Evolutionary conservation across 2,113 vertebrate species (phyloP).

Genomic region (Mirza zaza): DNA sequence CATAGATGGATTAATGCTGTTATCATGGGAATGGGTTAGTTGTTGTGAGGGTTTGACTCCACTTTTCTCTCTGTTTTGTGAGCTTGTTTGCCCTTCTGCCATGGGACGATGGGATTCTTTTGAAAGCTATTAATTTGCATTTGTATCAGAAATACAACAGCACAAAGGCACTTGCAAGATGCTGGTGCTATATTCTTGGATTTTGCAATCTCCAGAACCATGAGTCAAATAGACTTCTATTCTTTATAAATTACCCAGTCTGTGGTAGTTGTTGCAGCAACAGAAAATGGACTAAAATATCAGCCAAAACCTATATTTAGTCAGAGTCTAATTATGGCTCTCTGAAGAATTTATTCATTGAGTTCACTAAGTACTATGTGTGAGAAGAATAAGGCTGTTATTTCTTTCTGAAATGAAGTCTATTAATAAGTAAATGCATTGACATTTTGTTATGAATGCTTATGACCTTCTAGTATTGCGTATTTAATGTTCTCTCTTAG

Average conservation of each 20-base stretch:
- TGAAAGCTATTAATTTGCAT: too few relatives aligned
- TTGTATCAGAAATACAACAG: neutral
- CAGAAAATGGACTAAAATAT: neutral
- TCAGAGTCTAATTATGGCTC: neutral
- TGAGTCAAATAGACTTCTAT: neutral
- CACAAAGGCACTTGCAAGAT: neutral
- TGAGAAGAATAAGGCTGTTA: neutral
- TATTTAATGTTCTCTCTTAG: neutral
- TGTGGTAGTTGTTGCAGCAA: too few relatives aligned
- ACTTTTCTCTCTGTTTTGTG: neutral
- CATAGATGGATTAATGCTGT: too few relatives aligned
- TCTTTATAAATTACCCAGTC: too few relatives aligned
- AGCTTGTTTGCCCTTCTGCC: neutral
- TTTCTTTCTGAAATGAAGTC: neutral
- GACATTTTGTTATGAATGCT: neutral
- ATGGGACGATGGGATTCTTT: neutral
- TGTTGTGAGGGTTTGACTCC: neutral
- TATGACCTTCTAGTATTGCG: neutral
- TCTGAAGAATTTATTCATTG: neutral
- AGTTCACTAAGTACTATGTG: neutral
- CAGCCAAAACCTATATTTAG: neutral
- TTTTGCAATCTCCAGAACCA: neutral
- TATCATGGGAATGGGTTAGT: neutral
- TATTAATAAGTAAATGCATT: neutral
- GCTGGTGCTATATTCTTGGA: neutral